Evolutionary conservation across 2,113 vertebrate genomes (phyloP).

Genomic region (Rynchops niger): DNA sequence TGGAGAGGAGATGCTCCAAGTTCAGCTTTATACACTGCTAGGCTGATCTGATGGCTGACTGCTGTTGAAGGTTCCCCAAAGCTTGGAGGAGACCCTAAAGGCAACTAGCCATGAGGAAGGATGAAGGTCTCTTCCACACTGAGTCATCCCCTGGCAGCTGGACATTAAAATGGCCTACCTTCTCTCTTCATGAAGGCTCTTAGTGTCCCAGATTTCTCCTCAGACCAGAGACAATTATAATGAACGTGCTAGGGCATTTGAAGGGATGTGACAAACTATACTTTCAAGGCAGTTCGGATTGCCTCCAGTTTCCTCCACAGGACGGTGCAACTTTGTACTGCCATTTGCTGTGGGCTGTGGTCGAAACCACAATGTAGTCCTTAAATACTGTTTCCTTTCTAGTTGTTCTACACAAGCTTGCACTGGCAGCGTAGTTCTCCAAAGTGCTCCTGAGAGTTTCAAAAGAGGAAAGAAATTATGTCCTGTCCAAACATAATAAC

Average conservation of each 20-base stretch:
- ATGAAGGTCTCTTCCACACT: not conserved
- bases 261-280: not conserved
- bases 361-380: not conserved
- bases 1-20: not conserved
- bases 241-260: not conserved
- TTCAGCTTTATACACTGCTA: not conserved
- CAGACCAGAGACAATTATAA: not conserved
- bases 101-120: fast-evolving
- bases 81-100: not conserved
- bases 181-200: not conserved
- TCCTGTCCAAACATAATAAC: not conserved
- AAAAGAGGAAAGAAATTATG: not conserved
- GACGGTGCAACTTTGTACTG: not conserved
- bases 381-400: not conserved
- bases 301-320: not conserved
- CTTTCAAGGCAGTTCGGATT: not conserved
- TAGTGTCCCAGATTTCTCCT: not conserved
- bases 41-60: not conserved
- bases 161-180: not conserved
- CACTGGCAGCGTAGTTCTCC: not conserved
- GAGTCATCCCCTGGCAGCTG: not conserved
- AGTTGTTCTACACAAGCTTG: not conserved
- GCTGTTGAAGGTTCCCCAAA: not conserved
- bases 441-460: not conserved
- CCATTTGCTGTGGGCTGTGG: not conserved